A percentile compares a stretch with the other conserved stretches of the same genome.
Evolutionary conservation across 2,113 vertebrate species (phyloP).

Genomic region (Numida meleagris): DNA sequence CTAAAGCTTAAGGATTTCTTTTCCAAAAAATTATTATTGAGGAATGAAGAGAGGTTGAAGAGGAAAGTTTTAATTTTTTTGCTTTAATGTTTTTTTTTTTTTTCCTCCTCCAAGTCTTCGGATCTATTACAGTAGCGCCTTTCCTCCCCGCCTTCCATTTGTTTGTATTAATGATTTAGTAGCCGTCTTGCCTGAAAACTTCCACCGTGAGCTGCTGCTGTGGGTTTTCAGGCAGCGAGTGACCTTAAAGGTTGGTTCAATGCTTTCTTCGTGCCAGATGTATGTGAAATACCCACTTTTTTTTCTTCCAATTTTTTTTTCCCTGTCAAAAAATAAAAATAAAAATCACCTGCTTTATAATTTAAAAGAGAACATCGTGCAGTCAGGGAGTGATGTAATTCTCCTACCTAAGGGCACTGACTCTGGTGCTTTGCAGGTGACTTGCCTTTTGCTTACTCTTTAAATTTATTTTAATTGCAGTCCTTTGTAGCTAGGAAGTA

Average conservation of each 20-base stretch:
- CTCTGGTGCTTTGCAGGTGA: constrained; percentile 81
- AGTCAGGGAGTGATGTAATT: constrained; percentile 74
- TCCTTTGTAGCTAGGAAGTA: neutral
- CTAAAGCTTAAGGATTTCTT: constrained; percentile 32
- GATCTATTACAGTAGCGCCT: constrained; percentile 78
- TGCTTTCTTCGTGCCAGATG: constrained; percentile 67
- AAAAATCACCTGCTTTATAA: constrained; percentile 69
- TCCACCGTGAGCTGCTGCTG: constrained; percentile 77
- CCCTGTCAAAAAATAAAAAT: neutral
- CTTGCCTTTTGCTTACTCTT: constrained; percentile 79
- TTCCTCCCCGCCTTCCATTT: constrained; percentile 82
- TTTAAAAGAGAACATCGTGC: constrained; percentile 56
- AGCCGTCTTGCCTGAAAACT: constrained; percentile 85
- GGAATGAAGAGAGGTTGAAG: constrained; percentile 63
- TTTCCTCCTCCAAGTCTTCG: constrained; percentile 54
- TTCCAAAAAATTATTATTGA: neutral
- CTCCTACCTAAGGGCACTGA: constrained; percentile 74
- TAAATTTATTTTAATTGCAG: constrained; percentile 55
- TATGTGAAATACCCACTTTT: constrained; percentile 55
- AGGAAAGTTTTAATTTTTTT: constrained; percentile 12
- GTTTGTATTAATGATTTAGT: constrained; percentile 89
- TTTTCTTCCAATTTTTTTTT: neutral
- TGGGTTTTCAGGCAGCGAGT: constrained; percentile 79
- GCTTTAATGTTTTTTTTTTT: constrained; percentile 23
- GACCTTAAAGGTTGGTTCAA: constrained; percentile 80